phyloP scores from a whole-genome alignment of 2,888 invertebrate species.

The Dasypogon diadema region DNA sequence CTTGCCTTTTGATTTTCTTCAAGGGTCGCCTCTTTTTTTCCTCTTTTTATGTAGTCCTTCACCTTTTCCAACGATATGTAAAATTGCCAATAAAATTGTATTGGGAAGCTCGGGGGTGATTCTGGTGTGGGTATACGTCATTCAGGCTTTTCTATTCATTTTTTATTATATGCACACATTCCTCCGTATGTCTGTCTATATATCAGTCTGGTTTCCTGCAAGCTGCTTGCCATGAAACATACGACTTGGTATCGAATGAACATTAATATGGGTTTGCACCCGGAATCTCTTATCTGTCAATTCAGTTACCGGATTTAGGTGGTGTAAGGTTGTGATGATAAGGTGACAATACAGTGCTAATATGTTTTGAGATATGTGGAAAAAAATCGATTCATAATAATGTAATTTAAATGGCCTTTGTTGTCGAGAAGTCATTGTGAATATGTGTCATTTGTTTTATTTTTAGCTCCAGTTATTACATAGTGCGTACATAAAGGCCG shows the following conservation, averaged over 20 bases:
- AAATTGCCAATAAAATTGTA: slow-evolving; percentile 56
- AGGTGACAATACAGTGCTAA: slow-evolving; percentile 36
- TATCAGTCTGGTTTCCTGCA: slow-evolving; percentile 30
- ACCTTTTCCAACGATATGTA: slow-evolving; percentile 53
- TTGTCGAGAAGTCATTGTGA: background rate
- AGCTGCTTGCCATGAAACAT: slow-evolving; percentile 26
- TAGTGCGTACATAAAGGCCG: background rate
- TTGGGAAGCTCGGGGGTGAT: slow-evolving; percentile 13
- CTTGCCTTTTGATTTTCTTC: slow-evolving; percentile 46
- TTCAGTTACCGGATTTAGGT: slow-evolving; percentile 48
- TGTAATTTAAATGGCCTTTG: background rate
- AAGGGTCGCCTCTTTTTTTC: slow-evolving; percentile 35
- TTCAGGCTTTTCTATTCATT: slow-evolving; percentile 26
- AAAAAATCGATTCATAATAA: slow-evolving; percentile 10
- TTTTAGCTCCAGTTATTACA: background rate
- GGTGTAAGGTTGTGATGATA: slow-evolving; percentile 49
- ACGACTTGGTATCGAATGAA: slow-evolving; percentile 34
- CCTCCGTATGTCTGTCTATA: slow-evolving; percentile 20
- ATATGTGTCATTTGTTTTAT: background rate
- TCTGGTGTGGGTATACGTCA: slow-evolving; percentile 45
- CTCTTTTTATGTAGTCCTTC: slow-evolving; percentile 44
- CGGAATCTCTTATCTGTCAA: slow-evolving; percentile 49
- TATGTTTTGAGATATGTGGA: slow-evolving; percentile 6
- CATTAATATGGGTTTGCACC: slow-evolving; percentile 43
- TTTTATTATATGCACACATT: slow-evolving; percentile 44